Base-by-base conservation (phyloP, 64 coral and sea anemone species). In the Porites lutea region DNA sequence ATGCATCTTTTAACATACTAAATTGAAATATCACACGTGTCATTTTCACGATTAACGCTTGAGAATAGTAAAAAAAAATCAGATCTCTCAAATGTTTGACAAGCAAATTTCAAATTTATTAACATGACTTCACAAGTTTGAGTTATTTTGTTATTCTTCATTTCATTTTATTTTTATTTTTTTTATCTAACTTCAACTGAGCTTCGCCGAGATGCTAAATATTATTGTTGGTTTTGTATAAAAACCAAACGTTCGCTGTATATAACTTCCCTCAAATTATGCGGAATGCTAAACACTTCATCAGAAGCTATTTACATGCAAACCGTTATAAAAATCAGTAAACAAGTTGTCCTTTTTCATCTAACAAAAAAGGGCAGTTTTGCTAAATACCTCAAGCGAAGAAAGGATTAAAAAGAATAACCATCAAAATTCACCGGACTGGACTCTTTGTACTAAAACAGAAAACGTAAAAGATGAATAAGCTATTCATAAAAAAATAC, bases 291-390 rank as follows among this genome's bases (percentile, higher is more conserved):
- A 57, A 57, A 57, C 12, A 57, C 12, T 57, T 57, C 54, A 48
- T 76, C 73, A 49, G 14, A 76, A 13, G 73, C 19, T 76, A 48
- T 50, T 48, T 76, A 76, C 27, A 37, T 76, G 16, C 48, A 50
- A 76, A 76, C 73, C 48, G 73, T 51, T 76, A 51, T 48, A 76
- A 76, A 37, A 15, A 51, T 76, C 37, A 57, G 54, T 57, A 57
- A 57, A 57, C 37, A 52, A 16, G 13, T 13, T 76, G 5, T 76
- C 48, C 4, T 50, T 50, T 50, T 71, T 71, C 37, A 71, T 71
- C 21, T 5, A 20, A 71, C 21, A 43, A 23, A 27, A 71, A 71
- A 71, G 43, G 5, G 67, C 6, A 4, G 37, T 71, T 71, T 71
- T 23, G 67, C 67, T 9, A 43, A 71, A 9, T 71, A 4, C n/a